Percentiles rank a stretch among this genome's conserved stretches.
These are phyloP conservation scores for Cartodere bifasciata DNA, from an alignment of 2,888 invertebrate species.

Conservation along the genomic window DNA sequence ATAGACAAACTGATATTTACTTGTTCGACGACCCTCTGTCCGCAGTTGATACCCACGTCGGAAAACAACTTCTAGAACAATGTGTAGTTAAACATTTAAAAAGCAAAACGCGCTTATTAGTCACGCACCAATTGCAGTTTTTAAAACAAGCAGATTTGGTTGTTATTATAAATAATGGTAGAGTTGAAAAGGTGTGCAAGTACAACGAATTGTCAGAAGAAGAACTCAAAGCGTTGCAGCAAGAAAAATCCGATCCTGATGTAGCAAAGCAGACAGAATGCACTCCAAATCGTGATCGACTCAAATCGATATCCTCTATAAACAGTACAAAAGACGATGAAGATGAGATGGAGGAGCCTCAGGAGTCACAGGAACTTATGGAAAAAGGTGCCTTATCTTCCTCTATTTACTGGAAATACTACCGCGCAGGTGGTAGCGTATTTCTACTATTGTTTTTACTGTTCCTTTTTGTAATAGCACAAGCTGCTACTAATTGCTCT, in stretches of 20 bases:
- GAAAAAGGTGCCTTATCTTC: slow-evolving; percentile 50
- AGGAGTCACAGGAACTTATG: slow-evolving; percentile 52
- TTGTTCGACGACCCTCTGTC: slow-evolving; percentile 70
- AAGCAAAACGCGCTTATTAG: slow-evolving; percentile 59
- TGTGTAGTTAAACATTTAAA: slow-evolving; percentile 46
- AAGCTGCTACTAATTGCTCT: slow-evolving; percentile 53
- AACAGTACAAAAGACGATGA: slow-evolving; percentile 27
- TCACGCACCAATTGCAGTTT: slow-evolving; percentile 78
- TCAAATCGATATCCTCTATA: slow-evolving; percentile 25
- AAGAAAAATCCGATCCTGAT: slow-evolving; percentile 28
- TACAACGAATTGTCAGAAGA: slow-evolving; percentile 44
- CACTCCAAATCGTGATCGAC: slow-evolving; percentile 16
- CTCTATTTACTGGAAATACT: slow-evolving; percentile 54
- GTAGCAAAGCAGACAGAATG: slow-evolving; percentile 23
- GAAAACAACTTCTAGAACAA: slow-evolving; percentile 60
- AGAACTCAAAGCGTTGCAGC: slow-evolving; percentile 24
- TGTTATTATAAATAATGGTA: slow-evolving; percentile 52
- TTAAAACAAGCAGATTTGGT: slow-evolving; percentile 53
- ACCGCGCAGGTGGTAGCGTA: slow-evolving; percentile 53
- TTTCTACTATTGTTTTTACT: slow-evolving; percentile 41
- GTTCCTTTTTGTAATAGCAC: slow-evolving; percentile 49
- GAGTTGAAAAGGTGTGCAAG: slow-evolving; percentile 44
- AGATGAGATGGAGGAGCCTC: slow-evolving; percentile 36
- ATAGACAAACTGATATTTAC: slow-evolving; percentile 64
- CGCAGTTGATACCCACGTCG: slow-evolving; percentile 68